phyloP scores from a whole-genome alignment of 2,797 vertebrate species.

The Discoglossus pictus region DNA sequence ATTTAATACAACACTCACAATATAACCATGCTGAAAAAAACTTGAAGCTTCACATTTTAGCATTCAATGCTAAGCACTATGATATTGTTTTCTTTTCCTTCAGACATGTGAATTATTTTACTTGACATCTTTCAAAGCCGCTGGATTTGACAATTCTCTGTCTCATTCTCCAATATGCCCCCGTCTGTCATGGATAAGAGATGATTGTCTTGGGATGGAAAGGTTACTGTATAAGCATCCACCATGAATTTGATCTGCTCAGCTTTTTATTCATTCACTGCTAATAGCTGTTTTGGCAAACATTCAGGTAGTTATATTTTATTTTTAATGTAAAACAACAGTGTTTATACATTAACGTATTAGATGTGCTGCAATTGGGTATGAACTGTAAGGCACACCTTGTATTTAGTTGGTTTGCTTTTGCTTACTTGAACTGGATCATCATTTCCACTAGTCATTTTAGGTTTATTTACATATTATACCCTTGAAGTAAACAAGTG shows the following conservation, averaged over 20 bases:
- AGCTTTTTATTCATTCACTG: conserved; percentile 77
- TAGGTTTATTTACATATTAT: no score
- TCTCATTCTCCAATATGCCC: conserved; percentile 58
- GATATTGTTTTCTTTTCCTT: conserved; percentile 61
- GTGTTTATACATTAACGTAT: no score
- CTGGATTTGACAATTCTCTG: conserved; percentile 57
- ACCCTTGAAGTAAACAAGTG: no score
- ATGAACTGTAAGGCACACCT: no score
- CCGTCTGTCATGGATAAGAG: conserved; percentile 63
- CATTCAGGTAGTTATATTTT: conserved; percentile 68
- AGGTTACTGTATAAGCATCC: conserved; percentile 65
- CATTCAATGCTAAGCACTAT: conserved; percentile 11
- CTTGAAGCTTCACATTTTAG: no score
- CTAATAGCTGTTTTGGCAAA: conserved; percentile 85
- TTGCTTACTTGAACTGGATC: no score
- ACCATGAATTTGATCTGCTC: conserved; percentile 69
- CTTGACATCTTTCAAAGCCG: conserved; percentile 56
- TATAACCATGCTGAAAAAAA: not conserved
- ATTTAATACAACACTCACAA: not conserved
- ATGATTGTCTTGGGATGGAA: conserved; percentile 64
- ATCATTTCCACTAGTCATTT: no score
- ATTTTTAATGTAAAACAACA: conserved; percentile 59
- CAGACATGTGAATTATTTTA: conserved; percentile 60
- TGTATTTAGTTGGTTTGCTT: no score
- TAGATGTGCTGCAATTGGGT: no score